These are phyloP conservation scores for Stramonita haemastoma DNA, from an alignment of 2,888 invertebrate genomes.

Conservation along the genomic window DNA sequence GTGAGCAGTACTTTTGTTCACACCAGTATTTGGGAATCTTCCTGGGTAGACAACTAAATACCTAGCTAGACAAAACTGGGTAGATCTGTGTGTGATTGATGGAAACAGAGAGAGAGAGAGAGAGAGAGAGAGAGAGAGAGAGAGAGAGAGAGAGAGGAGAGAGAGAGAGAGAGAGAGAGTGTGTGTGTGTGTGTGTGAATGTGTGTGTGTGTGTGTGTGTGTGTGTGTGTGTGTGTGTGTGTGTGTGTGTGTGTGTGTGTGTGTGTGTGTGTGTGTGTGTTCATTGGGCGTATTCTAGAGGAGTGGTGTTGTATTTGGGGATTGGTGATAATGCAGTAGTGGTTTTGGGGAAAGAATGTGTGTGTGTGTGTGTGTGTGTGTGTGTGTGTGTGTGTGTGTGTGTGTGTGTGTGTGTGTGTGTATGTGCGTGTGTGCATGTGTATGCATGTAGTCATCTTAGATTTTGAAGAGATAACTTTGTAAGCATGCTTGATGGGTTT, in stretches of 20 bases:
- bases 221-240: not conserved
- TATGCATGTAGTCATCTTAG: not conserved
- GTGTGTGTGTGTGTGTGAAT: too few relatives aligned
- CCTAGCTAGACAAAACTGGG: not conserved
- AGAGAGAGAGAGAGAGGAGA: too few relatives aligned
- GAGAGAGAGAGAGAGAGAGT: not conserved
- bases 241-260: slow-evolving; percentile 1
- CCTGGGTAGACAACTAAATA: not conserved
- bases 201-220: too few relatives aligned
- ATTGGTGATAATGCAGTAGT: too few relatives aligned
- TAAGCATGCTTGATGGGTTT: too few relatives aligned
- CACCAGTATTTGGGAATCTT: not conserved
- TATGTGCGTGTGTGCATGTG: not conserved
- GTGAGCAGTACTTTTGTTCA: not conserved
- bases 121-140: not conserved
- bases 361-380: not conserved
- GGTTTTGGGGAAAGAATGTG: too few relatives aligned
- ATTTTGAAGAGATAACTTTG: too few relatives aligned
- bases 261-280: not conserved
- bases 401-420: too few relatives aligned
- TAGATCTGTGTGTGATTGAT: not conserved
- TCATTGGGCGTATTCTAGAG: not conserved
- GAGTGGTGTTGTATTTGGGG: too few relatives aligned
- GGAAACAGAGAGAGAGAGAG: not conserved
- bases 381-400: not conserved